Conservation (phyloP, 2,113 vertebrate species). For the Ictalurus furcatus region DNA sequence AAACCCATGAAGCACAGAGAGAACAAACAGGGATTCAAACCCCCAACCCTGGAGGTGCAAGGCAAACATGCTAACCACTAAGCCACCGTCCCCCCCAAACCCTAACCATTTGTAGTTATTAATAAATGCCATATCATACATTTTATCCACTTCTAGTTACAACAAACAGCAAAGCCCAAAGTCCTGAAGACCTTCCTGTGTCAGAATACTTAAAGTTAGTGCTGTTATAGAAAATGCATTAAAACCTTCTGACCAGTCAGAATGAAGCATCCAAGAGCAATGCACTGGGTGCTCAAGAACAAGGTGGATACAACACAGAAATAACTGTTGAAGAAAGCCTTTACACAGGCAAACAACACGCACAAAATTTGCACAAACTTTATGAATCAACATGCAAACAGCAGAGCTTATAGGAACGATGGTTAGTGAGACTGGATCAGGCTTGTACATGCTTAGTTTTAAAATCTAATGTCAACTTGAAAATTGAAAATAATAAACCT, state of each 20-base stretch:
- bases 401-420: conserved; percentile 10
- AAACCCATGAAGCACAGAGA: too few relatives aligned
- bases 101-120: too few relatives aligned
- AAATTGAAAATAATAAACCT: background rate
- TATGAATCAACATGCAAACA: conserved; percentile 27
- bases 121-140: background rate
- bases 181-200: background rate
- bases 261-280: background rate
- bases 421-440: conserved; percentile 20
- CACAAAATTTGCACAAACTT: conserved; percentile 16
- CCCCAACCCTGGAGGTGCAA: too few relatives aligned
- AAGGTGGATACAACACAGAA: conserved; percentile 14
- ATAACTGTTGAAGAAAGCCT: background rate
- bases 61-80: too few relatives aligned
- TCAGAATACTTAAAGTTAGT: background rate
- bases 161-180: background rate
- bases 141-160: background rate
- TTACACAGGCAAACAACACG: background rate
- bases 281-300: background rate
- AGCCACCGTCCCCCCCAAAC: too few relatives aligned
- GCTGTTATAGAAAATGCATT: background rate
- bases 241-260: conserved; percentile 22
- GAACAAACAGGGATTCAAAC: too few relatives aligned
- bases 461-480: conserved; percentile 1
- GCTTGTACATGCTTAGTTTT: conserved; percentile 29